Evolutionary conservation across 37 sponge, comb jelly and placozoan genomes (phyloP), one percentile per base, ranked within the genome.

Genomic region (Ephydatia muelleri): DNA sequence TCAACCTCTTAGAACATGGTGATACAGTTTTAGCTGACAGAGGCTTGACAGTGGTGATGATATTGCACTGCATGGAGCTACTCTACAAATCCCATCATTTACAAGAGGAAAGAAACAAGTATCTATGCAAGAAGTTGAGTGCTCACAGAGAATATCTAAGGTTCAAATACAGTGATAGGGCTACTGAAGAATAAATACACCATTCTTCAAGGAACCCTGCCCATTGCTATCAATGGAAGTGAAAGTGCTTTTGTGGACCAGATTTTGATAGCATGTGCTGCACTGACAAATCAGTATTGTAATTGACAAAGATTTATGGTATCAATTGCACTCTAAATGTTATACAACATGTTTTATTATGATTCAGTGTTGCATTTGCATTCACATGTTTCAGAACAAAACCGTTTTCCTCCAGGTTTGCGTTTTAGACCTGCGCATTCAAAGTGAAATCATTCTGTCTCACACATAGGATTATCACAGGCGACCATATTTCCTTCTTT

Each of bases 41-140:
- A 35, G 88, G 83, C 27, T 83, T 72, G 70, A 28, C 23, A 83
- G 82, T 78, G n/a, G 72, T 14, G 89, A 83, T 37, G 89, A 82
- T 72, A 37, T 88, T 28, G 73, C 70, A 23, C 47, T 88, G 47
- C 57, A n/a, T n/a, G n/a, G n/a, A n/a, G n/a, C n/a, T n/a, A n/a
- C n/a, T n/a, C n/a, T n/a, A n/a, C n/a, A n/a, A n/a, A n/a, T n/a
- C n/a, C n/a, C n/a, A n/a, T n/a, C n/a, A n/a, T n/a, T n/a, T n/a
- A n/a, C n/a, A n/a, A n/a, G n/a, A n/a, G n/a, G n/a, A n/a, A n/a
- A n/a, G n/a, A n/a, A n/a, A n/a, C n/a, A n/a, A n/a, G n/a, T n/a
- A n/a, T n/a, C n/a, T n/a, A n/a, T n/a, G n/a, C n/a, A n/a, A 68
- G 88, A 88, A 68, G 79, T 83, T 27, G 89, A 88, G 43, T 49